Evolutionary conservation across 2,797 vertebrate species (phyloP), one percentile per base, ranked within the genome.

Genomic region (Falco rusticolus): DNA sequence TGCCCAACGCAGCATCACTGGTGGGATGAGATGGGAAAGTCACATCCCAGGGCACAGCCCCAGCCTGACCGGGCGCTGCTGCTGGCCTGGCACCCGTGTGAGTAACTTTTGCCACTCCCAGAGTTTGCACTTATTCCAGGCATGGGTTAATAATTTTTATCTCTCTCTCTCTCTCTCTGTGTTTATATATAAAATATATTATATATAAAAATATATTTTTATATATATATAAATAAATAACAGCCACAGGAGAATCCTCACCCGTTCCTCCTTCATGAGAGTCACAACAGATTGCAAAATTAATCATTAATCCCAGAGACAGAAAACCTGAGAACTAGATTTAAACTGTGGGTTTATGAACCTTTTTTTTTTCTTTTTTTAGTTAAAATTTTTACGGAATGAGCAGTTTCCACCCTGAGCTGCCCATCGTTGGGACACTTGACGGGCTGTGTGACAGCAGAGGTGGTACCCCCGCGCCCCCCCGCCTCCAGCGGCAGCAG

Each of bases 71-170:
- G 14, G 53, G 33, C 33, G 39, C 51, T 8, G 5, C 33, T 34
- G 47, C 68, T 33, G 31, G 47, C 68, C 79, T 11, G 56, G 25
- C 47, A n/a, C 7, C 0, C 12, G 6, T 6, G 10, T 3, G 5
- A 26, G 10, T 1, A 26, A 26, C 16, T 28, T 60, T 7, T 28
- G 56, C 28, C 74, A 68, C 45, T 50, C 10, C 63, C 60, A 29
- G 50, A 0, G 9, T 63, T 21, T 11, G 18, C 5, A 1, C 34
- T 54, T 16, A n/a, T 13, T 4, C 31, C 43, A 8, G 51, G 43
- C 11, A 8, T n/a, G 21, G 29, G 25, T 1, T 15, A 47, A 11
- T n/a, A 15, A 64, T 51, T 28, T 39, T 39, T 39, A 11, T 39
- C 5, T 39, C 11, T 39, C 11, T 39, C 37, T 37, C 37, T 37